A percentile compares a stretch with the other conserved stretches of the same genome.
Evolutionary conservation across 2,797 vertebrate genomes (phyloP).

Genomic region (Morus bassanus): DNA sequence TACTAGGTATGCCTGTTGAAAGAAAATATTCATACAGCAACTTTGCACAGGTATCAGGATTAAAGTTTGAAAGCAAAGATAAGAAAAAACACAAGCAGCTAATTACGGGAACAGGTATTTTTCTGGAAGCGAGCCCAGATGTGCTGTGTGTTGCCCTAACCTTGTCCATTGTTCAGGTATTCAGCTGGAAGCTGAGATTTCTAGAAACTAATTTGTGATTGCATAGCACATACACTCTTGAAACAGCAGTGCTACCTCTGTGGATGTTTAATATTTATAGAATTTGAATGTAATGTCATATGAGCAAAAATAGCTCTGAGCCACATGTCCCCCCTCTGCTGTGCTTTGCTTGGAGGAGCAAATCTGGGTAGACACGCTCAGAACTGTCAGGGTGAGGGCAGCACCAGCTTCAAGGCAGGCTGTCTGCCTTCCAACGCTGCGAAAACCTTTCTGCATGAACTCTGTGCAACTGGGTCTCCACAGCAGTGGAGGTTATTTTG

Average conservation of each 20-base stretch:
- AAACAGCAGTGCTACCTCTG: slow-evolving; percentile 8
- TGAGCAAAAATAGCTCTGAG: slow-evolving; percentile 61
- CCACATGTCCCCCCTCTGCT: slow-evolving; percentile 31
- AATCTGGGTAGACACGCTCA: neutral
- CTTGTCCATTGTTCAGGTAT: slow-evolving; percentile 39
- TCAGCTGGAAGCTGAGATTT: slow-evolving; percentile 36
- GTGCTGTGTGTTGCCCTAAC: neutral
- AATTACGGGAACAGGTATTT: slow-evolving; percentile 18
- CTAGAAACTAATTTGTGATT: slow-evolving; percentile 28
- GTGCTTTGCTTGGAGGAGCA: slow-evolving; percentile 4
- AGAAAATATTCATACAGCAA: neutral
- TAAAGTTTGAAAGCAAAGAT: slow-evolving; percentile 14
- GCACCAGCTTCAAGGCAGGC: slow-evolving; percentile 38
- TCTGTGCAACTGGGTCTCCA: neutral
- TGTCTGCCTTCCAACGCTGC: neutral
- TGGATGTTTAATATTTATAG: slow-evolving; percentile 54
- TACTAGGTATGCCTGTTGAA: neutral
- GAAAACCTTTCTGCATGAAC: neutral
- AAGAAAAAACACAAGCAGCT: neutral
- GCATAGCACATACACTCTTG: slow-evolving; percentile 29
- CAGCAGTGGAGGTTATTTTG: neutral
- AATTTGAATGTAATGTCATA: slow-evolving; percentile 52
- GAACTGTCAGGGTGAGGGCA: slow-evolving; percentile 43
- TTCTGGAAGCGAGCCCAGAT: slow-evolving; percentile 33
- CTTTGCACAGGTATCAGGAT: neutral